Evolutionary conservation across 2,113 vertebrate genomes (phyloP).

Genomic region (Montifringilla adamsi): DNA sequence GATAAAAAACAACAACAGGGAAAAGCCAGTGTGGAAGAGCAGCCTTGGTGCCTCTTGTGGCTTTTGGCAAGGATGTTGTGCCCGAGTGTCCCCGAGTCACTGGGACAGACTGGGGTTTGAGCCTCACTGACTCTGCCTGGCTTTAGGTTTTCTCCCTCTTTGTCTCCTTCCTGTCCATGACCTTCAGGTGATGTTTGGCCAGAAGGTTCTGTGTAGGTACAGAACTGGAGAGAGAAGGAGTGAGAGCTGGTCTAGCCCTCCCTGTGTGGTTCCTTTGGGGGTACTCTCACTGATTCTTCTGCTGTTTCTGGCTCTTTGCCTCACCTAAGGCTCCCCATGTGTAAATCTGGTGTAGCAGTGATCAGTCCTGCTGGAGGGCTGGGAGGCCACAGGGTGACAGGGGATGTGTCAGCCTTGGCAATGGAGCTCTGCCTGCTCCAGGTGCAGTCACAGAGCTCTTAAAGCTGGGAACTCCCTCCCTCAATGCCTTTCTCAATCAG

Average conservation of each 20-base stretch:
- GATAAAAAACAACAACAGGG: neutral
- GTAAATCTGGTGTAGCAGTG: neutral
- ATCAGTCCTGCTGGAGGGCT: neutral
- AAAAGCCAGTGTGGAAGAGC: neutral
- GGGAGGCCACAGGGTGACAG: neutral
- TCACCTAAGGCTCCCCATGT: neutral
- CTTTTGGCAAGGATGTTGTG: neutral
- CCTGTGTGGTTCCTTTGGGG: too few relatives aligned
- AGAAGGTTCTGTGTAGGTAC: neutral
- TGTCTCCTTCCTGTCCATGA: neutral
- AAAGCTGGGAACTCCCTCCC: neutral
- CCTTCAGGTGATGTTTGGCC: neutral
- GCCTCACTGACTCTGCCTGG: neutral
- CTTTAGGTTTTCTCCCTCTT: neutral
- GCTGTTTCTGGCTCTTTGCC: neutral
- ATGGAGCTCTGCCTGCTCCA: neutral
- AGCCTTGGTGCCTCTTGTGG: neutral
- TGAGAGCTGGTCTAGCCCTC: neutral
- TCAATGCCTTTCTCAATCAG: neutral
- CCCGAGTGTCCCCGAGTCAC: neutral
- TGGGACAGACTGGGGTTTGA: neutral
- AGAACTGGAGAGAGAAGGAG: neutral
- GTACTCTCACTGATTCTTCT: rapidly evolving
- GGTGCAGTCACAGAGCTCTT: neutral
- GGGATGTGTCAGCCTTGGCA: too few relatives aligned